Evolutionary conservation across 1,140 invertebrate genomes (phyloP).

Genomic region (Penaeus vannamei): DNA sequence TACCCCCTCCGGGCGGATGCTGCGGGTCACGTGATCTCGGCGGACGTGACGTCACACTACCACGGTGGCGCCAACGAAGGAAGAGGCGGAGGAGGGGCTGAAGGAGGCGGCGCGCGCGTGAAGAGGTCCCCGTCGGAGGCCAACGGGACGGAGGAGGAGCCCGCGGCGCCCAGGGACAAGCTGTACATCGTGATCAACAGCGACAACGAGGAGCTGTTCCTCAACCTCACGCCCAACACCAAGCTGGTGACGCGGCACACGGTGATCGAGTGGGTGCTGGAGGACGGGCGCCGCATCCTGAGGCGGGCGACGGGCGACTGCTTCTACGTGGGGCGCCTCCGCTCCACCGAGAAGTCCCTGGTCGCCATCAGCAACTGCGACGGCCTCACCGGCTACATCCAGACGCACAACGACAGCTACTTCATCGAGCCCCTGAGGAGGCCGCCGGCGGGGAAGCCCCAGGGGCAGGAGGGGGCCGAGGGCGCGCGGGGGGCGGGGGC

Average conservation of each 20-base stretch:
- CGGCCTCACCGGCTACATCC: constrained; percentile 65
- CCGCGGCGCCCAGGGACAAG: constrained; percentile 34
- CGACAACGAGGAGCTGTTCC: constrained; percentile 60
- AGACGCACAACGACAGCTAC: constrained; percentile 63
- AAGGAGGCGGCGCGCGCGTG: too few species aligned
- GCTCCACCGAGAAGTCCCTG: constrained; percentile 44
- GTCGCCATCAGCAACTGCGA: constrained; percentile 66
- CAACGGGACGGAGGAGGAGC: not conserved
- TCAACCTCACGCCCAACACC: constrained; percentile 62
- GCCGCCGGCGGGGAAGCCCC: not conserved
- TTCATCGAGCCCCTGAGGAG: constrained; percentile 65
- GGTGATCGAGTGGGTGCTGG: constrained; percentile 66
- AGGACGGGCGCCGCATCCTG: constrained; percentile 51
- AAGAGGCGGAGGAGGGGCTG: too few species aligned
- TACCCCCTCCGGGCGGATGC: too few species aligned
- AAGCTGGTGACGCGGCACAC: constrained; percentile 57
- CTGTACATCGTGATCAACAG: constrained; percentile 66
- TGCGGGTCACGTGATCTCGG: too few species aligned
- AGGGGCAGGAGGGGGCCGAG: constrained; percentile 1
- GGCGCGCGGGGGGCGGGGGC: constrained; percentile 18
- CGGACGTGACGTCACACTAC: too few species aligned
- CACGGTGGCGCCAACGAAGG: too few species aligned
- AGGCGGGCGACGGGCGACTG: constrained; percentile 50
- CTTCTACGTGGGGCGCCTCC: constrained; percentile 60
- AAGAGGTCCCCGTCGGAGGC: not conserved